Percentiles rank a stretch among this genome's conserved stretches.
phyloP scores from a whole-genome alignment of 2,888 invertebrate species.

The Tipula confusa region DNA sequence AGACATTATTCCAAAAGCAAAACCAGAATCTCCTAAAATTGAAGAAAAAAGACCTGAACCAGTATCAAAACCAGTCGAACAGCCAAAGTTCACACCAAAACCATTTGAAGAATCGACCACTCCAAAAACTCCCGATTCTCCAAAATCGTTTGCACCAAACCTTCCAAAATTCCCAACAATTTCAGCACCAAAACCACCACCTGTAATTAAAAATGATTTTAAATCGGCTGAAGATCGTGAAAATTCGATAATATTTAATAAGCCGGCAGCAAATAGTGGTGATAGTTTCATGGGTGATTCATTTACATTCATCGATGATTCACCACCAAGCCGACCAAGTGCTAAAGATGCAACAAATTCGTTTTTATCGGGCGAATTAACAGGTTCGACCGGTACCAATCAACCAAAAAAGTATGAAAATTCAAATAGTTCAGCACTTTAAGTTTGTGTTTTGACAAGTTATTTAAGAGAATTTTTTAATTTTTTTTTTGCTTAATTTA shows the following conservation, averaged over 20 bases:
- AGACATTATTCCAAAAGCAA: neutral
- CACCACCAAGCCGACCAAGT: conserved; percentile 38
- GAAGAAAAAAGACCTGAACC: neutral
- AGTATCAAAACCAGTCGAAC: neutral
- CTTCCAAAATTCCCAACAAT: conserved; percentile 36
- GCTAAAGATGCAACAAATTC: conserved; percentile 45
- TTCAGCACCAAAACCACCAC: conserved; percentile 43
- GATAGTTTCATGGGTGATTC: conserved; percentile 40
- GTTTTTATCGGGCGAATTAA: conserved; percentile 44
- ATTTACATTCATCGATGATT: conserved; percentile 35
- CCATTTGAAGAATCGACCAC: neutral
- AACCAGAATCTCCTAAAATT: conserved; percentile 7
- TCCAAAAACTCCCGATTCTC: neutral
- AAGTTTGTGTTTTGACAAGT: neutral
- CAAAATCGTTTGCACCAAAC: neutral
- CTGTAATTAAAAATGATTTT: conserved; percentile 30
- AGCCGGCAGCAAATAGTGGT: neutral
- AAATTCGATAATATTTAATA: neutral
- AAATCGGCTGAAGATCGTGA: neutral
- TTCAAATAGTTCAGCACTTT: conserved; percentile 14
- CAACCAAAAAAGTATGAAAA: conserved; percentile 22
- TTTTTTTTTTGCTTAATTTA: neutral
- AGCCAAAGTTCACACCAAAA: neutral
- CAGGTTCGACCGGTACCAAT: neutral
- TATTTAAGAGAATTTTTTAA: neutral